Evolutionary conservation across 2,113 vertebrate genomes (phyloP), one percentile per base, ranked within the genome.

Genomic region (Lonchura striata): DNA sequence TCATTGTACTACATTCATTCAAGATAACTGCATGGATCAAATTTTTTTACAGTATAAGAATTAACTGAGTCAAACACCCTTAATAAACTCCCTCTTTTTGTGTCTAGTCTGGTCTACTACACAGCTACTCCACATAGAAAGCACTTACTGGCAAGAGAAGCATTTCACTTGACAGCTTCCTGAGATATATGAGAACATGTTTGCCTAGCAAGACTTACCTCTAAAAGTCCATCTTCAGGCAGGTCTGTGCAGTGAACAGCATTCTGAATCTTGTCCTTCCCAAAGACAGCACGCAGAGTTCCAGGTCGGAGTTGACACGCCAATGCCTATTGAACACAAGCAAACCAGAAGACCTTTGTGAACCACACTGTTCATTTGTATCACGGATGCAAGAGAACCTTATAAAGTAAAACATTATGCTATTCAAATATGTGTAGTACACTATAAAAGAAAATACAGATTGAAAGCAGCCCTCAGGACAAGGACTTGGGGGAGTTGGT

Each of bases 161-260:
- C 22, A 89, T 89, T 77, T n/a, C 15, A 56, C 15, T 70, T 54
- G 28, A 64, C 53, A 69, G 4, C 7, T 44, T 53, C 53, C 25
- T 27, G 6, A 35, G 23, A 41, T 16, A 35, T 5, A n/a, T 42
- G 56, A 68, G 15, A 18, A 49, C 11, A 35, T 7, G 7, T 60
- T 75, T 86, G 35, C 27, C 71, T 77, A 70, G 37, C 31, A 66
- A 59, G 12, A 44, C 96, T 98, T 97, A 99, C 99, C 98, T 99
- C 99, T 92, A 99, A 75, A n/a, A 98, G 92, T 13, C 98, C 96
- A 33, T 99, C 99, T 78, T 99, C 99, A 10, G 99, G 99, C 63
- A 99, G 98, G 94, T 99, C 99, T 2, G 99, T 99, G 65, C 99
- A 99, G 96, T 99, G 99, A 46, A 99, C 97, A 5, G 98, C 98